These are phyloP conservation scores for Alaudala cheleensis DNA, from an alignment of 2,113 vertebrate species.

Conservation along the genomic window DNA sequence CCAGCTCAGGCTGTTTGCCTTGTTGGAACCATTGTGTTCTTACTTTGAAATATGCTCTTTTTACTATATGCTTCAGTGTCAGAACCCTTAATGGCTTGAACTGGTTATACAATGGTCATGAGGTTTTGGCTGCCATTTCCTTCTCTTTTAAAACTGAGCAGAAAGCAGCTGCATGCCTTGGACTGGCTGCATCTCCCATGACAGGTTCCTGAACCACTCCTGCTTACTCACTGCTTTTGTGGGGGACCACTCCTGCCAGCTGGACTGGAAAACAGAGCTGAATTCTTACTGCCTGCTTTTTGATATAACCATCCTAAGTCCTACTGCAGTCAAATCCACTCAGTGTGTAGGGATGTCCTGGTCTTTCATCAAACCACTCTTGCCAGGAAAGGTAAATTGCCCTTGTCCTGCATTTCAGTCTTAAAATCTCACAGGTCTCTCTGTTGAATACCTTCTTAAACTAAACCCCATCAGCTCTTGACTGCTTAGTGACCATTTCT, in stretches of 20 bases:
- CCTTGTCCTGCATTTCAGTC: not conserved
- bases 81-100: not conserved
- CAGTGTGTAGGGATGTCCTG: not conserved
- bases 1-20: not conserved
- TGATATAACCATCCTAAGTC: not conserved
- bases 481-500: not conserved
- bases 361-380: not conserved
- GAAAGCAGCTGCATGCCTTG: conserved; percentile 7
- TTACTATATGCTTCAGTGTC: not conserved
- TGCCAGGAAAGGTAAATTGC: not conserved
- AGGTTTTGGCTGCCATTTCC: conserved; percentile 62
- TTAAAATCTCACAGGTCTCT: not conserved
- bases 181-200: not conserved
- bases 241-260: not conserved
- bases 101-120: conserved; percentile 12
- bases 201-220: not conserved
- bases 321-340: not conserved
- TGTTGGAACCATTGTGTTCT: not conserved
- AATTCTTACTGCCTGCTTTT: not conserved
- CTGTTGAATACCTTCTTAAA: not conserved
- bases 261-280: not conserved
- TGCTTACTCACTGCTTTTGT: not conserved
- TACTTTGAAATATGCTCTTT: not conserved
- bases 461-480: not conserved
- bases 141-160: conserved; percentile 25